phyloP scores from a whole-genome alignment of 2,113 vertebrate species.

The Cacatua alba region DNA sequence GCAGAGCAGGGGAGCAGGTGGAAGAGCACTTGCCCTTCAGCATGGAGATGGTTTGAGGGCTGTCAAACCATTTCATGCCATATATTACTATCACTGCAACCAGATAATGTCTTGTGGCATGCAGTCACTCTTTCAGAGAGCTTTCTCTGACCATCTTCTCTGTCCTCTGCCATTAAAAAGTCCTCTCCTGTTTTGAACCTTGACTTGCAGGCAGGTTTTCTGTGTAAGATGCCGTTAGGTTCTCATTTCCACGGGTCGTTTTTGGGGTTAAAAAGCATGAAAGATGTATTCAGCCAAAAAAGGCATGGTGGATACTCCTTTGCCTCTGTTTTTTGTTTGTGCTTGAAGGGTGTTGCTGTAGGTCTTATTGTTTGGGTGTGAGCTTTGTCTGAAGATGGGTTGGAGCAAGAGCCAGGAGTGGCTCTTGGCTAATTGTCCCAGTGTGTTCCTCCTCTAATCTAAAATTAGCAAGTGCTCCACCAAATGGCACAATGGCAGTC shows the following conservation, averaged over 20 bases:
- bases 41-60: neutral
- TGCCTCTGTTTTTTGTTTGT: neutral
- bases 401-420: slow-evolving; percentile 43
- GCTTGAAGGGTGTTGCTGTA: neutral
- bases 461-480: slow-evolving; percentile 76
- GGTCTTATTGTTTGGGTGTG: slow-evolving; percentile 13
- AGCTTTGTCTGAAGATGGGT: slow-evolving; percentile 48
- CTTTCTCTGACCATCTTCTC: neutral
- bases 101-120: neutral
- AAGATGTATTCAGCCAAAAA: neutral
- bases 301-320: neutral
- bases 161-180: neutral
- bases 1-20: neutral
- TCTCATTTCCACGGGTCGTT: neutral
- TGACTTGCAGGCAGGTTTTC: neutral
- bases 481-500: slow-evolving; percentile 74
- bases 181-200: neutral
- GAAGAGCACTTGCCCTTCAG: neutral
- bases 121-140: neutral
- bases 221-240: rapidly evolving
- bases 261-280: neutral
- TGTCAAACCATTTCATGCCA: neutral
- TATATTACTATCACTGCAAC: neutral
- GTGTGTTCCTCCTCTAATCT: slow-evolving; percentile 58
- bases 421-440: slow-evolving; percentile 63